Evolutionary conservation across 2,797 vertebrate species (phyloP).

Genomic region (Limnodromus scolopaceus): DNA sequence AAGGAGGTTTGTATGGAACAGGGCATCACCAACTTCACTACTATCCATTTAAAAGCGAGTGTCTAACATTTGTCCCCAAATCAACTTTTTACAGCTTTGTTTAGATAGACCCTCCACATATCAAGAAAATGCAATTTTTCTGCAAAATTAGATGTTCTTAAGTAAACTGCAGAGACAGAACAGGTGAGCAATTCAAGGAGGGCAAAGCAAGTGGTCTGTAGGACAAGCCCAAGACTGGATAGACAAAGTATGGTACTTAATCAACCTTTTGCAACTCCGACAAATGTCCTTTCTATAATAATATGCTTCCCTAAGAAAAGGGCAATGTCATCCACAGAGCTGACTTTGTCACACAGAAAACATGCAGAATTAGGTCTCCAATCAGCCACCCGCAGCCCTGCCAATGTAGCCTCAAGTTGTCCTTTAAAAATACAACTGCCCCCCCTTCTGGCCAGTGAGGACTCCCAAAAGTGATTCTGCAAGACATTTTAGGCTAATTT

Average conservation of each 20-base stretch:
- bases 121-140: neutral
- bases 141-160: slow-evolving; percentile 1
- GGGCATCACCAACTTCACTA: neutral
- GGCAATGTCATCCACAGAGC: neutral
- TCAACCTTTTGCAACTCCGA: neutral
- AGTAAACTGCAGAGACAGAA: neutral
- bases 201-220: neutral
- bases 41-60: neutral
- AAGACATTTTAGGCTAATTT: neutral
- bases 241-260: neutral
- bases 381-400: neutral
- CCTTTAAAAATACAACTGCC: slow-evolving; percentile 44
- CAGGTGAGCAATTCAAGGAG: neutral
- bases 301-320: neutral
- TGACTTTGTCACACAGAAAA: neutral
- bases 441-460: slow-evolving; percentile 29
- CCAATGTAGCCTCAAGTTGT: neutral
- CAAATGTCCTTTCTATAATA: neutral
- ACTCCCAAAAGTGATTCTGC: neutral
- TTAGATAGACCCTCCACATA: neutral
- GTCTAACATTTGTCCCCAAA: neutral
- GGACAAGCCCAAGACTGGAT: neutral
- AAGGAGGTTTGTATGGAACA: neutral
- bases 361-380: neutral
- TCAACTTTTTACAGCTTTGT: neutral